Evolutionary conservation across 1,140 invertebrate genomes (phyloP).

Genomic region (Liolophura sinensis): DNA sequence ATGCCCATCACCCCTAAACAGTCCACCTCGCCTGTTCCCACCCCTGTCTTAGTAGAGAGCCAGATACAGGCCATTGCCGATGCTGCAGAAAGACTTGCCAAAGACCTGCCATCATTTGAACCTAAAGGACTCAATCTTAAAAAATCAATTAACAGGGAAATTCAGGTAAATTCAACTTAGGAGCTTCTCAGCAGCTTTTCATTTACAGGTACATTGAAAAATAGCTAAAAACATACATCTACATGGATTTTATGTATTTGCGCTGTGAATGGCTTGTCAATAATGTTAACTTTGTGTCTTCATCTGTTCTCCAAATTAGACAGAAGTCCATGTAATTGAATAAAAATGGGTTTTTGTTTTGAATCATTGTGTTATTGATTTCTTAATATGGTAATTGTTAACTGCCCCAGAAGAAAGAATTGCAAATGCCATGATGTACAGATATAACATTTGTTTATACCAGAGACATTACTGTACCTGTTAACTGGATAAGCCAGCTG

Average conservation of each 20-base stretch:
- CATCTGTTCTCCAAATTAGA: neutral
- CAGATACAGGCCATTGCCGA: constrained; percentile 83
- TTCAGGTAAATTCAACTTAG: constrained; percentile 69
- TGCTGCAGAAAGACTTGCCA: constrained; percentile 79
- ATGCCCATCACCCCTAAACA: constrained; percentile 4
- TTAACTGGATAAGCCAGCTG: too few species aligned
- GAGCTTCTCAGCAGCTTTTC: neutral
- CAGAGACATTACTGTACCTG: too few species aligned
- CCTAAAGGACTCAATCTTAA: constrained; percentile 88
- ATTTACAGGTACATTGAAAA: neutral
- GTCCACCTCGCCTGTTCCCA: constrained; percentile 34
- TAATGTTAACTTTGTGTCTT: too few species aligned
- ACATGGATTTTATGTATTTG: constrained; percentile 3
- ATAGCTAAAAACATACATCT: neutral
- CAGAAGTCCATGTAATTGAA: constrained; percentile 15
- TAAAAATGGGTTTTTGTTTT: neutral
- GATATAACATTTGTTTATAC: too few species aligned
- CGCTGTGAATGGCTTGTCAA: neutral
- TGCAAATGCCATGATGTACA: too few species aligned
- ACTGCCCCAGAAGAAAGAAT: too few species aligned
- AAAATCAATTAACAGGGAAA: constrained; percentile 89
- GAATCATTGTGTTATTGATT: too few species aligned
- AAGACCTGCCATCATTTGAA: constrained; percentile 81
- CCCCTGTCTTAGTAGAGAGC: constrained; percentile 65
- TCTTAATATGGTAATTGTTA: too few species aligned